Conservation (phyloP, 2,888 invertebrate species). For the Standfussiana lucernea region DNA sequence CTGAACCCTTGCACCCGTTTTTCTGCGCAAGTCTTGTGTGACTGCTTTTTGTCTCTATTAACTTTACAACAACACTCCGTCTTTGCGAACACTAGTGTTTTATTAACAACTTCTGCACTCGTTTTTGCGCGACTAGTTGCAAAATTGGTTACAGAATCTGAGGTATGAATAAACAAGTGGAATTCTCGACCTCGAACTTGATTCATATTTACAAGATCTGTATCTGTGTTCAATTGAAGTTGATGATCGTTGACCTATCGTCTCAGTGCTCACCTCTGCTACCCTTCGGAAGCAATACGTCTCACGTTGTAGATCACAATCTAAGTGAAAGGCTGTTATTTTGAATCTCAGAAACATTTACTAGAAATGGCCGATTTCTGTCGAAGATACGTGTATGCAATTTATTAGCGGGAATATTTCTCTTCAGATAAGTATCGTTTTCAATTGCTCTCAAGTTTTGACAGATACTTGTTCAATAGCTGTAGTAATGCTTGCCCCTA, state of each 20-base stretch:
- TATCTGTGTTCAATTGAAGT: conserved; percentile 74
- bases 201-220: conserved; percentile 62
- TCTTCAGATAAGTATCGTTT: conserved; percentile 57
- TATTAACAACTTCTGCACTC: conserved; percentile 42
- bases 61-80: conserved; percentile 75
- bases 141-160: not conserved
- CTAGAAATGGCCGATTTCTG: conserved; percentile 56
- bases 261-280: conserved; percentile 69
- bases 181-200: conserved; percentile 40
- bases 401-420: conserved; percentile 47
- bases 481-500: conserved; percentile 63
- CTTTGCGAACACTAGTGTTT: conserved; percentile 46
- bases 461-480: conserved; percentile 71
- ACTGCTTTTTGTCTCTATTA: conserved; percentile 78
- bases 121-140: conserved; percentile 35
- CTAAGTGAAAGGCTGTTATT: conserved; percentile 73
- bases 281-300: conserved; percentile 75
- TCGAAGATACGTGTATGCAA: conserved; percentile 48
- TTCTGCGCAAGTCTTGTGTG: conserved; percentile 78
- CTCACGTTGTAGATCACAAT: conserved; percentile 69
- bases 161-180: conserved; percentile 32
- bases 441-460: conserved; percentile 66
- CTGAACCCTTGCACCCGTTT: conserved; percentile 85
- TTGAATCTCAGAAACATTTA: conserved; percentile 61
- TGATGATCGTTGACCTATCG: conserved; percentile 75